Conservation (phyloP, 2,113 vertebrate species). For the Erythrolamprus reginae region DNA sequence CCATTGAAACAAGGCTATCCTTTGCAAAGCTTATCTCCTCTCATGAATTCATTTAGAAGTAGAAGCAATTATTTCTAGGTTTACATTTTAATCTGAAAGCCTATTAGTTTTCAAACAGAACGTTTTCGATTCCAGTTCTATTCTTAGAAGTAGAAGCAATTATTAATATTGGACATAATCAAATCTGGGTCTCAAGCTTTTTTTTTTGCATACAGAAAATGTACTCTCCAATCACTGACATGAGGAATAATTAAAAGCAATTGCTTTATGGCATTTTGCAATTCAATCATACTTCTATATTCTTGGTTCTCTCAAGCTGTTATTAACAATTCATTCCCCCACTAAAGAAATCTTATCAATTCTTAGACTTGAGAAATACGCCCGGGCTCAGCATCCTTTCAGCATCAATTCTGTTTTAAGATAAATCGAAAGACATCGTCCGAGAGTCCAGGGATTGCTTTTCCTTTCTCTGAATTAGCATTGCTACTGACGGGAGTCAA, state of each 20-base stretch:
- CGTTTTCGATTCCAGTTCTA: background rate
- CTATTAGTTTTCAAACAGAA: background rate
- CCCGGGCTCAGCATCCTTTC: background rate
- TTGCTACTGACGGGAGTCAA: slow-evolving; percentile 42
- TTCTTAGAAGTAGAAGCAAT: background rate
- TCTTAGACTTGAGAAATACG: background rate
- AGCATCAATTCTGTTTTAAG: slow-evolving; percentile 38
- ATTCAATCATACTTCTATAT: background rate
- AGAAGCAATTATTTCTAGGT: background rate
- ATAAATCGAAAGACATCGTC: slow-evolving; percentile 66
- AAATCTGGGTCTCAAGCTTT: background rate
- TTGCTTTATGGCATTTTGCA: background rate
- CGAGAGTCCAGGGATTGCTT: slow-evolving; percentile 68
- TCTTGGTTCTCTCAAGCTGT: too few relatives aligned
- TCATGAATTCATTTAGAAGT: background rate
- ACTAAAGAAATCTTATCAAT: background rate
- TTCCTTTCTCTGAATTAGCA: slow-evolving; percentile 22
- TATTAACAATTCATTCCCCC: background rate
- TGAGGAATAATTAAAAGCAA: background rate
- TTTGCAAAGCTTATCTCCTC: background rate
- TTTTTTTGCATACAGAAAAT: background rate
- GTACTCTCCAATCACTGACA: background rate
- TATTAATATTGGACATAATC: background rate
- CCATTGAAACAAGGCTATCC: background rate
- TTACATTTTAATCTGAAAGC: background rate